Conservation (phyloP, 2,113 vertebrate genomes). For the Marmota flaviventris region DNA sequence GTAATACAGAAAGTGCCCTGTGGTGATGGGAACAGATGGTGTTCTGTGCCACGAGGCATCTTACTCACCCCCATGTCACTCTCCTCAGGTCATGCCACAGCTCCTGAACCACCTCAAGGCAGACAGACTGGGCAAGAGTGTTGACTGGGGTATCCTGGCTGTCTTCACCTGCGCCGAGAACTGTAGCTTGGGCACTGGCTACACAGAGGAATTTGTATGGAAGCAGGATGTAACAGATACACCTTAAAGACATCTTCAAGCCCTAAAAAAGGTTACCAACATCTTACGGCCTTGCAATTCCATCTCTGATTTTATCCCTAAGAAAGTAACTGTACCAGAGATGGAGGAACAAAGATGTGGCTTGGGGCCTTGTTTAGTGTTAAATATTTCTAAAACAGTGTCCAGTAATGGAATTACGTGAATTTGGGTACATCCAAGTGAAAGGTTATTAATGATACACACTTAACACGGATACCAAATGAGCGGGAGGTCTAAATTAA, state of each 20-base stretch:
- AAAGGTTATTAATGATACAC: background rate
- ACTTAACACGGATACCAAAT: background rate
- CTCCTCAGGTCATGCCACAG: slow-evolving; percentile 97
- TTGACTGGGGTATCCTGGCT: slow-evolving; percentile 96
- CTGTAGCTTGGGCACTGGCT: slow-evolving; percentile 89
- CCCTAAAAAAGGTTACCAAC: background rate
- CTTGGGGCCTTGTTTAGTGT: background rate
- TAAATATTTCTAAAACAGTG: background rate
- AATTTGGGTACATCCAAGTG: background rate
- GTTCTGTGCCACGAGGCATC: background rate
- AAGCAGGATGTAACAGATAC: slow-evolving; percentile 93
- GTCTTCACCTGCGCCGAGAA: slow-evolving; percentile 94
- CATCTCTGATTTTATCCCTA: background rate
- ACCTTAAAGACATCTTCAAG: slow-evolving; percentile 13
- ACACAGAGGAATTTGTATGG: slow-evolving; percentile 95
- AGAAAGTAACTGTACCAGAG: background rate
- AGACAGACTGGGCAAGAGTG: slow-evolving; percentile 92
- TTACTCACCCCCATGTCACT: background rate
- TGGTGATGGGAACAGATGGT: background rate
- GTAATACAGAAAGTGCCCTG: rapidly evolving
- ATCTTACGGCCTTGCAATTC: background rate
- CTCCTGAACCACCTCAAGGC: slow-evolving; percentile 94
- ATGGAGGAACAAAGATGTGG: background rate
- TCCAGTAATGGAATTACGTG: background rate
- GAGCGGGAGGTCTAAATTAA: background rate